Base-by-base conservation (phyloP, 2,797 vertebrate genomes). In the Limosa lapponica region DNA sequence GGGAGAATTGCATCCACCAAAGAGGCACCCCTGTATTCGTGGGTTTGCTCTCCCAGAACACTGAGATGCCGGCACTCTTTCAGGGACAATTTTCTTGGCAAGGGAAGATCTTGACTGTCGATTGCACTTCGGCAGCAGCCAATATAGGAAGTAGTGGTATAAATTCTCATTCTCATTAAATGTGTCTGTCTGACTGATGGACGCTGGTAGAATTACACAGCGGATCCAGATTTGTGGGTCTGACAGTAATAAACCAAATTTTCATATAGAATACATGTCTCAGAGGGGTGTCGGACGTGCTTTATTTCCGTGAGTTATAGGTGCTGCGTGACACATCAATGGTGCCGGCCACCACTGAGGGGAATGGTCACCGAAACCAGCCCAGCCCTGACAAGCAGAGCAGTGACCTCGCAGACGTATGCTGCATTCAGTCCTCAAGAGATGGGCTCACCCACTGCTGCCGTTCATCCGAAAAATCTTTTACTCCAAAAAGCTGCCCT, bases 231-330 rank as follows among this genome's bases (percentile, higher is more conserved):
- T 98, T 98, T 98, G 98, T 98, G 97, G 98, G 97, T 94, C 97
- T 94, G 97, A 97, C 97, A 98, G 97, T 97, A 97, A 98, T 98
- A 98, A 98, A 98, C 96, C 97, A 98, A 98, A 98, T 98, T 98
- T 98, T 98, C 98, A 98, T 98, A 98, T 98, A 98, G 98, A 98
- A 98, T 97, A 98, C 98, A 97, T 98, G 97, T 98, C 98, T 98
- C 65, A 2, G 95, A 97, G 97, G 92, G 97, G 93, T 90, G 97
- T 97, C 6, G 54, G 96, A 93, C 66, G 77, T 98, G 97, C 97
- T 98, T 98, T 98, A 98, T 98, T 98, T 98, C 98, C 13, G 6
- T 98, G 98, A 98, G 93, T 98, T 98, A 98, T 95, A 8, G 97
- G 91, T 10, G 3, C 90, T 96, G 96, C 72, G 75, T 98, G 95